phyloP scores from a whole-genome alignment of 2,888 invertebrate species.

The Heliconius hortense region DNA sequence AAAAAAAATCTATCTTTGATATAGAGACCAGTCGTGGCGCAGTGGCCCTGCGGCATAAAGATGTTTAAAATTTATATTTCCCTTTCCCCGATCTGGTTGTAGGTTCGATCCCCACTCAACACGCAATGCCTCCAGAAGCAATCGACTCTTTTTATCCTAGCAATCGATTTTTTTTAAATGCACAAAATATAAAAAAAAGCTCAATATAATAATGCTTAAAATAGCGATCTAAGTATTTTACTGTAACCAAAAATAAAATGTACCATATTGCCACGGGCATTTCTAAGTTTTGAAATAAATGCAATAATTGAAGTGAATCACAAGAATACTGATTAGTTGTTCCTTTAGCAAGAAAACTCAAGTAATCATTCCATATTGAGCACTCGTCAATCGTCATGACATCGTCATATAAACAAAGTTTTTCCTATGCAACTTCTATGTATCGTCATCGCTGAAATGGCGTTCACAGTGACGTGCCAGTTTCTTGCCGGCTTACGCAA shows the following conservation, averaged over 20 bases:
- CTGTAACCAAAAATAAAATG: not conserved
- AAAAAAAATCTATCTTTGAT: too few relatives aligned
- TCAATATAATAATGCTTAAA: not conserved
- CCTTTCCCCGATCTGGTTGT: too few relatives aligned
- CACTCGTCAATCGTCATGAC: not conserved
- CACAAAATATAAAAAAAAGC: not conserved
- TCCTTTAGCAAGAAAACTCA: not conserved
- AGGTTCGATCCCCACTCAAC: too few relatives aligned
- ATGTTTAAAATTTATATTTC: too few relatives aligned
- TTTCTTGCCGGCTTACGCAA: slow-evolving; percentile 22
- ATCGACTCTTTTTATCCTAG: too few relatives aligned
- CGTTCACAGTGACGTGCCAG: slow-evolving; percentile 16
- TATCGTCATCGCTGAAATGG: slow-evolving; percentile 12
- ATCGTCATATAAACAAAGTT: not conserved
- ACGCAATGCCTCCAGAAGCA: too few relatives aligned
- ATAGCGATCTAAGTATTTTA: not conserved
- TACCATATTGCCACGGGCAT: too few relatives aligned
- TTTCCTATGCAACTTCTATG: slow-evolving; percentile 5
- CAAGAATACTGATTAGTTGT: not conserved
- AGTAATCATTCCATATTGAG: not conserved
- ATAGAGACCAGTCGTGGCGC: too few relatives aligned
- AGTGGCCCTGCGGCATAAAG: too few relatives aligned
- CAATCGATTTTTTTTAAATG: too few relatives aligned
- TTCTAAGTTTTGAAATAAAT: not conserved
- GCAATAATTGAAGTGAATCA: not conserved